These are phyloP conservation scores for Zaprionus camerounensis DNA, from an alignment of 1,140 invertebrate genomes.

Conservation along the genomic window DNA sequence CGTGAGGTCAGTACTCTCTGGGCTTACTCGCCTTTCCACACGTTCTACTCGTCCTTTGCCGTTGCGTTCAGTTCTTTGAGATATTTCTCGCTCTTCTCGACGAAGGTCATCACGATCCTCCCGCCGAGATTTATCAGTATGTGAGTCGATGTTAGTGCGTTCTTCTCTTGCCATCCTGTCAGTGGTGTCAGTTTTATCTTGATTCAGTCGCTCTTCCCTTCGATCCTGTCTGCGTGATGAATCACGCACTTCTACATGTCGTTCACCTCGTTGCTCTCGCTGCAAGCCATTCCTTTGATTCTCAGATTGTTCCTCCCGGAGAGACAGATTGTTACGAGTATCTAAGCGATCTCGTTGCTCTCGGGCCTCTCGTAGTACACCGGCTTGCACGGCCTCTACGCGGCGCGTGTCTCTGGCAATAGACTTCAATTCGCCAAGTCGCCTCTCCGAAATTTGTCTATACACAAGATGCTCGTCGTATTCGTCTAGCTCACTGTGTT, in stretches of 20 bases:
- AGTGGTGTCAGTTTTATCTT: neutral
- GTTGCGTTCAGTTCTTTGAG: neutral
- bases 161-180: constrained; percentile 4
- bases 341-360: neutral
- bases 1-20: neutral
- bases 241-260: neutral
- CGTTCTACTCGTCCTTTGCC: neutral
- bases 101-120: constrained; percentile 1
- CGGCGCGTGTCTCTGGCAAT: neutral
- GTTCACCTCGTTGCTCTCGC: constrained; percentile 2
- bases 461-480: constrained; percentile 72
- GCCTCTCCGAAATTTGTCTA: constrained; percentile 48
- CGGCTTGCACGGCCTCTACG: neutral
- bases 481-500: constrained; percentile 35
- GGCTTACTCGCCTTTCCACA: neutral
- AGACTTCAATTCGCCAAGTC: neutral
- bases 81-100: neutral
- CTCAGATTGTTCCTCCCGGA: constrained; percentile 5
- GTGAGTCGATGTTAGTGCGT: neutral
- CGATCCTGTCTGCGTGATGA: neutral
- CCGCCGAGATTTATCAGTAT: neutral
- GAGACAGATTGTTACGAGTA: neutral
- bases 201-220: neutral
- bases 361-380: neutral
- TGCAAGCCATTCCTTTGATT: neutral